Conservation (phyloP, 2,113 vertebrate species). For the Nipponia nippon region DNA sequence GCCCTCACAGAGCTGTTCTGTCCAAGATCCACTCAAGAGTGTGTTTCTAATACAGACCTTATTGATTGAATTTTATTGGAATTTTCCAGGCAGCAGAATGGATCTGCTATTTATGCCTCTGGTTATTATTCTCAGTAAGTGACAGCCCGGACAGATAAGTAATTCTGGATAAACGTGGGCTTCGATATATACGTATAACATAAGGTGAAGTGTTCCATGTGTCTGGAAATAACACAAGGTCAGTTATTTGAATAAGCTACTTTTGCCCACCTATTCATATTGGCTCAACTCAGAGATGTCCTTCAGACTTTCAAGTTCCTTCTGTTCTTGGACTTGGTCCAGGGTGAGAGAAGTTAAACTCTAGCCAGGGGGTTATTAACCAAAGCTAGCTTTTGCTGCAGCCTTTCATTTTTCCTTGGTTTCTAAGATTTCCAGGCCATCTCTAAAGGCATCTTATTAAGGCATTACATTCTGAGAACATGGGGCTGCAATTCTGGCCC, state of each 20-base stretch:
- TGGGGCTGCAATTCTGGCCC: background rate
- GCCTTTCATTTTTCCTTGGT: background rate
- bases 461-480: background rate
- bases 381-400: background rate
- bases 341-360: background rate
- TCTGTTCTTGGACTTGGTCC: background rate
- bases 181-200: background rate
- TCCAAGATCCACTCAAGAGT: conserved; percentile 18
- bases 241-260: background rate
- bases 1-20: background rate
- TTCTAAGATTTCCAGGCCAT: background rate
- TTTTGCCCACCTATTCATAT: background rate
- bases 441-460: background rate
- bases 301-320: conserved; percentile 7
- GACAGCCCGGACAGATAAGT: background rate
- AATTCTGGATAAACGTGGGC: background rate
- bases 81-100: conserved; percentile 44
- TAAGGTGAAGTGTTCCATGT: background rate
- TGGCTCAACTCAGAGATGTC: background rate
- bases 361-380: background rate
- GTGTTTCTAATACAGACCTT: conserved; percentile 40
- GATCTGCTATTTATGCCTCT: conserved; percentile 20
- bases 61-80: conserved; percentile 39
- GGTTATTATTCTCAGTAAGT: background rate
- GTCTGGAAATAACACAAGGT: background rate